Evolutionary conservation across 2,888 invertebrate species (phyloP).

Genomic region (Meghimatium bilineatum): DNA sequence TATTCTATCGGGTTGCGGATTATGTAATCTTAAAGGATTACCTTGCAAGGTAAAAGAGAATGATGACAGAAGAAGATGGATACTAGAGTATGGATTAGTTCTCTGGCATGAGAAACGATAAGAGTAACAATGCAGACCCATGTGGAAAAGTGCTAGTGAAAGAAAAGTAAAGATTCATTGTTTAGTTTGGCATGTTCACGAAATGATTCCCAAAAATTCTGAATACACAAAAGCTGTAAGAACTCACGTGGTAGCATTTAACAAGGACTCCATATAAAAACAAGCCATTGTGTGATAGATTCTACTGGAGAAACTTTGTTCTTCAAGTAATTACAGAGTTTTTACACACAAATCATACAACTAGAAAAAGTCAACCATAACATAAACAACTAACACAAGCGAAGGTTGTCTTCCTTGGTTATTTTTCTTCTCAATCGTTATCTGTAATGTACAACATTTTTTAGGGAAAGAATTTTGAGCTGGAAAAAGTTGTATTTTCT

Average conservation of each 20-base stretch:
- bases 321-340: background rate
- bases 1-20: background rate
- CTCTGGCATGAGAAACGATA: background rate
- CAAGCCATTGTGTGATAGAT: background rate
- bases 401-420: background rate
- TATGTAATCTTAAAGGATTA: background rate
- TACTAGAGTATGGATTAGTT: background rate
- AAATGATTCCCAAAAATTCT: background rate
- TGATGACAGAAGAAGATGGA: background rate
- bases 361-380: background rate
- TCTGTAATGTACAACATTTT: background rate
- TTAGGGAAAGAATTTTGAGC: background rate
- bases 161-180: background rate
- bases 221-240: background rate
- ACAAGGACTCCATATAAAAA: background rate
- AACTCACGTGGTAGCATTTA: background rate
- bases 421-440: conserved; percentile 21
- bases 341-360: too few relatives aligned
- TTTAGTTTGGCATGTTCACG: background rate
- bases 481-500: background rate
- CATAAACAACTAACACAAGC: background rate
- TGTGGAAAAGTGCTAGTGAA: background rate
- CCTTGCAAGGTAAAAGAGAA: background rate
- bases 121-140: background rate
- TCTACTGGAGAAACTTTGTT: background rate